Evolutionary conservation across 2,113 vertebrate species (phyloP).

Genomic region (Lycaon pictus): DNA sequence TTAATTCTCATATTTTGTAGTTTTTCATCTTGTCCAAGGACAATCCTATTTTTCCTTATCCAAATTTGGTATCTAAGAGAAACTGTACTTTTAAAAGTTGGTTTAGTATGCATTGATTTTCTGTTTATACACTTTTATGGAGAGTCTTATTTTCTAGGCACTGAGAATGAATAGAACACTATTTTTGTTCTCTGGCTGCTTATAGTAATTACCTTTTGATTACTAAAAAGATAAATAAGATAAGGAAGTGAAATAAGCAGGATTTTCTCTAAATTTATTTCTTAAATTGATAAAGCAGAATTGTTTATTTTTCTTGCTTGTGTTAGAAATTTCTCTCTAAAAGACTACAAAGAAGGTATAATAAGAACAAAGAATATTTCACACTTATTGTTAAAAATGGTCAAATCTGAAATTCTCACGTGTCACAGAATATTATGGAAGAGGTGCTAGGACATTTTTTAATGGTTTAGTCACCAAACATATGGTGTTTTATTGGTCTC

Average conservation of each 20-base stretch:
- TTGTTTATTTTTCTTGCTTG: neutral
- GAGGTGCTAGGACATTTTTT: constrained; percentile 68
- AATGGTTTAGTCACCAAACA: constrained; percentile 68
- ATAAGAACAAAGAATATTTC: constrained; percentile 15
- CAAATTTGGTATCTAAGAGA: neutral
- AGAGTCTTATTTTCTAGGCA: neutral
- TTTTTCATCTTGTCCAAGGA: constrained; percentile 26
- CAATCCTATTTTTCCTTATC: neutral
- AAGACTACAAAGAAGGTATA: neutral
- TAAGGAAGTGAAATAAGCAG: neutral
- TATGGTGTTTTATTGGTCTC: constrained; percentile 75
- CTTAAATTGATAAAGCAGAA: neutral
- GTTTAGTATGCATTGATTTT: neutral
- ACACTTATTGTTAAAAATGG: constrained; percentile 16
- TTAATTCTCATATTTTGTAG: constrained; percentile 33
- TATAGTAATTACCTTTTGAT: neutral
- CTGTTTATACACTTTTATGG: neutral
- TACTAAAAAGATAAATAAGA: neutral
- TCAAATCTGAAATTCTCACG: constrained; percentile 49
- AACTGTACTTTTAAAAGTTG: neutral
- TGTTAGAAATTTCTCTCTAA: neutral
- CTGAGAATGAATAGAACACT: neutral
- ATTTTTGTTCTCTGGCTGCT: neutral
- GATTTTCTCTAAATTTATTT: constrained; percentile 3
- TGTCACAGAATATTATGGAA: constrained; percentile 58